Conservation (phyloP, 2,888 invertebrate genomes). For the Cinara cedri region DNA sequence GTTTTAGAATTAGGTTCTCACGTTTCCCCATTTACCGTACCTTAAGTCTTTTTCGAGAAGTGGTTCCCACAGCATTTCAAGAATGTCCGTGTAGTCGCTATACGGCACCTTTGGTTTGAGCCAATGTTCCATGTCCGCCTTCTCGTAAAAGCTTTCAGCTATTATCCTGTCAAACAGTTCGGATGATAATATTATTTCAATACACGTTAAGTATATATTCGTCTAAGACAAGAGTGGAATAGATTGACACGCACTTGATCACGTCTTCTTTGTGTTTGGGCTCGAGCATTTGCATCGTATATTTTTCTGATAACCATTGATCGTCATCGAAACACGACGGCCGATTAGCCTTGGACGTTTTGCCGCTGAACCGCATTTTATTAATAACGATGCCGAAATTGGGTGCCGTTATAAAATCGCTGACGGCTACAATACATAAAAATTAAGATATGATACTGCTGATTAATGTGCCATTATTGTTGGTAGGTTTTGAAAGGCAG, state of each 20-base stretch:
- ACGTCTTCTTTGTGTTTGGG: conserved; percentile 72
- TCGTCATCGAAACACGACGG: conserved; percentile 4
- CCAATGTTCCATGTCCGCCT: conserved; percentile 84
- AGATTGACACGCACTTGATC: conserved; percentile 70
- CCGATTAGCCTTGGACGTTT: conserved; percentile 1
- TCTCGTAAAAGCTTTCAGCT: conserved; percentile 82
- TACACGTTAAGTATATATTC: not conserved
- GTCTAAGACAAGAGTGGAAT: not conserved
- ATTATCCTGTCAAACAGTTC: conserved; percentile 71
- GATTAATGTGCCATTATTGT: too few species aligned
- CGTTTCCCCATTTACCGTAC: conserved; percentile 57
- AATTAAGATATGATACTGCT: too few species aligned
- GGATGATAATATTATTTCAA: too few species aligned
- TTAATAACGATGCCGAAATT: conserved; percentile 74
- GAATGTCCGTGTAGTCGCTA: conserved; percentile 73
- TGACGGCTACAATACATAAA: conserved; percentile 1
- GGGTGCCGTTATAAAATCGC: conserved; percentile 76
- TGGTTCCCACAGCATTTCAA: conserved; percentile 74
- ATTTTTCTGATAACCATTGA: conserved; percentile 36
- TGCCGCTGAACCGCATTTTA: conserved; percentile 64
- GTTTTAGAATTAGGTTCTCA: not conserved
- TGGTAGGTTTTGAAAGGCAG: too few species aligned
- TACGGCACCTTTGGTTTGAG: conserved; percentile 73
- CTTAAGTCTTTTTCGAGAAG: conserved; percentile 72
- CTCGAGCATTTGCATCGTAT: conserved; percentile 63